A percentile compares a stretch with the other conserved stretches of the same genome.
Evolutionary conservation across 2,113 vertebrate species (phyloP).

Genomic region (Ondatra zibethicus): DNA sequence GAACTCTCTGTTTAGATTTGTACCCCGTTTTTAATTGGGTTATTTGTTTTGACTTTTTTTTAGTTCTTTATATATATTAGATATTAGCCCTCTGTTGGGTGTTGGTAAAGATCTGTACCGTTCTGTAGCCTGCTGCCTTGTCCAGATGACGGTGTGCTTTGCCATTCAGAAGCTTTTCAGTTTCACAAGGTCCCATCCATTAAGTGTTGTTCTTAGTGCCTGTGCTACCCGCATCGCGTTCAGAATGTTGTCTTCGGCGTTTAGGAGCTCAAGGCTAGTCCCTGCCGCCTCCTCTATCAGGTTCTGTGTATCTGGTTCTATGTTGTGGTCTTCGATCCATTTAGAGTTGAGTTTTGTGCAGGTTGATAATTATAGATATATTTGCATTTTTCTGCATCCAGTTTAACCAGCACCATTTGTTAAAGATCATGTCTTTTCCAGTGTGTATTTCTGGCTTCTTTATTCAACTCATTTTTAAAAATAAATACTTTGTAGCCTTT

Average conservation of each 20-base stretch:
- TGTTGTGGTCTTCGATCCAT: background rate
- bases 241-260: background rate
- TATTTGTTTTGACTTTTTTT: background rate
- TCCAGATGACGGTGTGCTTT: background rate
- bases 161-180: background rate
- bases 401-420: background rate
- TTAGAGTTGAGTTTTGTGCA: background rate
- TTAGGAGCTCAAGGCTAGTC: background rate
- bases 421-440: background rate
- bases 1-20: background rate
- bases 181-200: background rate
- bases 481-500: slow-evolving; percentile 37
- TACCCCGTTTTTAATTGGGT: background rate
- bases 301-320: background rate
- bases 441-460: background rate
- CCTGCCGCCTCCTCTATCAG: background rate
- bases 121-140: background rate
- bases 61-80: background rate
- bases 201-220: background rate
- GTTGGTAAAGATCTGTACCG: background rate
- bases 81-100: background rate
- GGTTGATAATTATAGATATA: background rate
- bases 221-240: background rate
- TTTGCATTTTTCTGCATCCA: background rate
- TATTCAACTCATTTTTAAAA: slow-evolving; percentile 6